A percentile compares a stretch with the other conserved stretches of the same genome.
These are phyloP conservation scores for Gallirallus australis DNA, from an alignment of 2,797 vertebrate genomes.

Conservation along the genomic window DNA sequence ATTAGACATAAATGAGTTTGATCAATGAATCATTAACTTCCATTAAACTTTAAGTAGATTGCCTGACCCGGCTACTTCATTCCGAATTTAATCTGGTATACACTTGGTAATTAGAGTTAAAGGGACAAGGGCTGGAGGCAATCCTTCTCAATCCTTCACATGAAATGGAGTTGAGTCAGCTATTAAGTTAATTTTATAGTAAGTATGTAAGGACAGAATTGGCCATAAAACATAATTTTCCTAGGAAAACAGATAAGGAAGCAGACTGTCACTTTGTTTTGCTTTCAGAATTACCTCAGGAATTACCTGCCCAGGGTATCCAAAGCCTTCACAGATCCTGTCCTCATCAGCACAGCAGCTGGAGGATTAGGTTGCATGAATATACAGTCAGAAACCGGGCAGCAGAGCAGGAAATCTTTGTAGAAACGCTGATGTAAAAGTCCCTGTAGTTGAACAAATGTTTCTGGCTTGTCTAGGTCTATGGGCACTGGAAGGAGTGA, in stretches of 20 bases:
- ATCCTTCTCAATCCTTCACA: constrained; percentile 54
- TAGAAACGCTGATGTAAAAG: background rate
- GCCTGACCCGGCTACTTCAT: constrained; percentile 74
- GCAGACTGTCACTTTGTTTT: constrained; percentile 46
- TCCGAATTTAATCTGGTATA: constrained; percentile 75
- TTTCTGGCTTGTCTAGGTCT: background rate
- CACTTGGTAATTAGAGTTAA: constrained; percentile 77
- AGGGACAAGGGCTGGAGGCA: constrained; percentile 71
- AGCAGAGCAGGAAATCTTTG: background rate
- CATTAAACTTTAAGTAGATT: constrained; percentile 81
- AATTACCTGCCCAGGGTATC: constrained; percentile 18
- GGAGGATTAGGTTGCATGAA: background rate
- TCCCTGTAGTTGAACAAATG: background rate
- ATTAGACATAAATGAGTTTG: constrained; percentile 82
- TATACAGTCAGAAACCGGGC: background rate
- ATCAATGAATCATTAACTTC: constrained; percentile 85
- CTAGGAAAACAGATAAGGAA: constrained; percentile 15
- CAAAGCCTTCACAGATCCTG: constrained; percentile 19
- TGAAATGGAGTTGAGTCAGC: constrained; percentile 73
- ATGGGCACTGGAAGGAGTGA: background rate
- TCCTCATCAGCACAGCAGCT: background rate
- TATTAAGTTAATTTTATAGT: constrained; percentile 72
- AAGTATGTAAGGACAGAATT: constrained; percentile 42
- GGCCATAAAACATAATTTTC: constrained; percentile 8
- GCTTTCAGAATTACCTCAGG: constrained; percentile 57